Conservation (phyloP, 2,113 vertebrate species). For the Anthoscopus minutus region DNA sequence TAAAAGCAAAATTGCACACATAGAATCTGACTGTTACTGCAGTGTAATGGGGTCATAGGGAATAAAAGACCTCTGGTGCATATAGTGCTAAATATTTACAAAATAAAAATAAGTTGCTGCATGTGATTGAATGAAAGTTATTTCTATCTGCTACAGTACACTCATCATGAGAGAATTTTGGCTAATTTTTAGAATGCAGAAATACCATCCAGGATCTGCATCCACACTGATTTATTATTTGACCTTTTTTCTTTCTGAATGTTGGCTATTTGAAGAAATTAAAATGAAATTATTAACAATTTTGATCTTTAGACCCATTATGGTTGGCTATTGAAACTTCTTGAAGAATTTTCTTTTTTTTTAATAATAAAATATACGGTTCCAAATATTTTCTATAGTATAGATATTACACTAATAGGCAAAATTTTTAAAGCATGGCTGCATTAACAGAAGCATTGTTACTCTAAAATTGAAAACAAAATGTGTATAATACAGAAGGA, state of each 20-base stretch:
- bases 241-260: neutral
- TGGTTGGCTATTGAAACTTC: neutral
- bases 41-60: neutral
- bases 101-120: neutral
- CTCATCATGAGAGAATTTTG: neutral
- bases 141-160: neutral
- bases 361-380: neutral
- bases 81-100: neutral
- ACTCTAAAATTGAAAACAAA: neutral
- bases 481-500: neutral
- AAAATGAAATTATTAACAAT: neutral
- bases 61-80: neutral
- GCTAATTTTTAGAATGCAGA: neutral
- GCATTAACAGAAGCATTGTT: fast-evolving
- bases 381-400: neutral
- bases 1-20: neutral
- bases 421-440: neutral
- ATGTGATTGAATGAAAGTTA: neutral
- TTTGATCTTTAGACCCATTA: neutral
- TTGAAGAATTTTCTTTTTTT: neutral
- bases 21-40: neutral
- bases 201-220: neutral
- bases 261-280: neutral
- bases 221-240: neutral
- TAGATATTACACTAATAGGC: neutral